Evolutionary conservation across 1,140 invertebrate species (phyloP), one percentile per base, ranked within the genome.

Genomic region (Plutomurus gul): DNA sequence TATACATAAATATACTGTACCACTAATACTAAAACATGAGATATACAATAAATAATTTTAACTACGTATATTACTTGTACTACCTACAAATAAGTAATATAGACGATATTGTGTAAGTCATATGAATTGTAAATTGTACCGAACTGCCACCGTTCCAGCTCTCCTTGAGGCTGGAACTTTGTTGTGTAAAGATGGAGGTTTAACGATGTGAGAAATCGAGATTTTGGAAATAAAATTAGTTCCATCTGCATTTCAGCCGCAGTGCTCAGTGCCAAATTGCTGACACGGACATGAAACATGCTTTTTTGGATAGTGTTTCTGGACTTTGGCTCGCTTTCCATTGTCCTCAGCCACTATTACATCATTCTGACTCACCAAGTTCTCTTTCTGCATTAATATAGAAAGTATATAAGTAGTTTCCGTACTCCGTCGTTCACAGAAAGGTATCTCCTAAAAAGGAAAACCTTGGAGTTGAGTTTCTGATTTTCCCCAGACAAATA

Each of bases 211-310:
- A 65, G 56, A 65, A 65, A 65, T 65, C 56, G 56, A 65, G 56
- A 65, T 65, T 65, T 65, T 65, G 56, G 30, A 65, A 65, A 65
- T 65, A 65, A 65, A 65, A 65, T 65, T 65, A 65, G 56, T 65
- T 65, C 56, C 56, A 65, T 65, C 56, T 65, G 56, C 56, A 65
- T 65, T 65, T 65, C 27, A 65, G 56, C 56, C 56, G 56, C 56
- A 65, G 56, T 65, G 56, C 56, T 65, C 56, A n/a, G 56, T 65
- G 56, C 56, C 56, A 65, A 65, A 65, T 65, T 25, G 56, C 36
- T 65, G 56, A 65, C 56, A 65, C 56, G 56, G 36, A 65, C 25
- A 65, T 33, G 30, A 65, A n/a, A 65, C 56, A 65, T 65, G 47
- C 25, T 22, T 51, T 22, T 33, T 65, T 65, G 27, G n/a, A 56